A percentile compares a stretch with the other conserved stretches of the same genome.
Evolutionary conservation across 1,140 invertebrate species (phyloP).

Genomic region (Tetragonula clypearis): DNA sequence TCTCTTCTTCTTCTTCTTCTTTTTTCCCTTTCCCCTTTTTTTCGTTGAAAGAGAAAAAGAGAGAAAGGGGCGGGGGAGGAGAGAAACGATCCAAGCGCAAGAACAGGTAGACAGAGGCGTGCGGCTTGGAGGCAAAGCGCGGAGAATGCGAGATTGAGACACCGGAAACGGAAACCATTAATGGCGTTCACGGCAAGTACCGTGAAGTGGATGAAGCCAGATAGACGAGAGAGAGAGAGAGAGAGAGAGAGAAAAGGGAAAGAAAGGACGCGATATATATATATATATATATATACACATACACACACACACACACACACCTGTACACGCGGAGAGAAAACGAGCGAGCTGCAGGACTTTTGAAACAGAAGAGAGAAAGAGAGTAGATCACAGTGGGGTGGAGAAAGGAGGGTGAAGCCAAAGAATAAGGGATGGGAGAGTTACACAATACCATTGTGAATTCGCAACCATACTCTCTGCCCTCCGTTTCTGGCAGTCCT

Average conservation of each 20-base stretch:
- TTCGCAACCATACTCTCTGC: conserved; percentile 53
- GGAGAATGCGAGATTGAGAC: conserved; percentile 67
- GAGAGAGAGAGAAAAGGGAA: conserved; percentile 21
- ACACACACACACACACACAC: neutral
- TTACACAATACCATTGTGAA: conserved; percentile 71
- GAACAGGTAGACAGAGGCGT: conserved; percentile 17
- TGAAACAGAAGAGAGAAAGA: neutral
- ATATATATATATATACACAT: too few relatives aligned
- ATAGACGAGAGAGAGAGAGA: conserved; percentile 48
- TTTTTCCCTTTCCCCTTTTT: neutral
- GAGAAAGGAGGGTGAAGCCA: conserved; percentile 19
- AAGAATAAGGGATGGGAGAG: neutral
- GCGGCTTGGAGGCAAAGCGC: conserved; percentile 50
- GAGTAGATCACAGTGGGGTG: neutral
- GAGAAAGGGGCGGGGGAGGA: too few relatives aligned
- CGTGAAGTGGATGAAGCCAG: conserved; percentile 54
- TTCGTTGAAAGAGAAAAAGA: neutral
- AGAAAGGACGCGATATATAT: neutral
- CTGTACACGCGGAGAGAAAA: conserved; percentile 8
- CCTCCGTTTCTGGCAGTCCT: conserved; percentile 12
- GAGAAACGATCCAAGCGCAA: neutral
- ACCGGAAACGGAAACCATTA: conserved; percentile 67
- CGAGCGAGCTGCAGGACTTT: conserved; percentile 17
- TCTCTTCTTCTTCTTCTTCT: too few relatives aligned
- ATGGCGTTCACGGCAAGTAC: conserved; percentile 63